Evolutionary conservation across 2,888 invertebrate genomes (phyloP).

Genomic region (Encarsia formosa): DNA sequence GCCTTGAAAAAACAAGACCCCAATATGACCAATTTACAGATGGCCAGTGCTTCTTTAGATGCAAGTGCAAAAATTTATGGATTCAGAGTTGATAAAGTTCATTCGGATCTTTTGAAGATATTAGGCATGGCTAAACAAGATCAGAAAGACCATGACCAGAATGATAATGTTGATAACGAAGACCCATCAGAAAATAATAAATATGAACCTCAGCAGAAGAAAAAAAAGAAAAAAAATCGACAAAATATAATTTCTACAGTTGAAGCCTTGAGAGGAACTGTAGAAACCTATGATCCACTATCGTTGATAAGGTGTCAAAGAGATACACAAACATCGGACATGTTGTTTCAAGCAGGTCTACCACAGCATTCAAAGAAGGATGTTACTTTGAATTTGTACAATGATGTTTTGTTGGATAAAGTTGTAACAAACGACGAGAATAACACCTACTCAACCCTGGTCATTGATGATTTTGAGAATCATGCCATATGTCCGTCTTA

Average conservation of each 20-base stretch:
- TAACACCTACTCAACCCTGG: slow-evolving; percentile 6
- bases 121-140: slow-evolving; percentile 59
- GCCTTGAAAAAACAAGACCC: slow-evolving; percentile 69
- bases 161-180: slow-evolving; percentile 34
- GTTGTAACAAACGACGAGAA: neutral
- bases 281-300: slow-evolving; percentile 31
- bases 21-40: slow-evolving; percentile 70
- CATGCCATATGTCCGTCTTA: slow-evolving; percentile 61
- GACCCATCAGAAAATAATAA: slow-evolving; percentile 32
- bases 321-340: slow-evolving; percentile 41
- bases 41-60: slow-evolving; percentile 81
- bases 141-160: slow-evolving; percentile 26
- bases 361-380: slow-evolving; percentile 35
- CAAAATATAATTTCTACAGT: slow-evolving; percentile 26
- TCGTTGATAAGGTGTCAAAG: slow-evolving; percentile 21
- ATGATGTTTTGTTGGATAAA: slow-evolving; percentile 37
- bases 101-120: slow-evolving; percentile 76
- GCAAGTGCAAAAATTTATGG: slow-evolving; percentile 89
- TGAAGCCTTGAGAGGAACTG: slow-evolving; percentile 32
- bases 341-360: slow-evolving; percentile 36
- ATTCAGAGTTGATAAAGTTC: slow-evolving; percentile 79
- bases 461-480: slow-evolving; percentile 33
- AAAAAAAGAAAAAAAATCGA: slow-evolving; percentile 31
- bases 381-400: slow-evolving; percentile 34
- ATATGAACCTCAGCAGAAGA: slow-evolving; percentile 31